phyloP scores from a whole-genome alignment of 1,140 invertebrate species.

The Drosophila kepulauana region DNA sequence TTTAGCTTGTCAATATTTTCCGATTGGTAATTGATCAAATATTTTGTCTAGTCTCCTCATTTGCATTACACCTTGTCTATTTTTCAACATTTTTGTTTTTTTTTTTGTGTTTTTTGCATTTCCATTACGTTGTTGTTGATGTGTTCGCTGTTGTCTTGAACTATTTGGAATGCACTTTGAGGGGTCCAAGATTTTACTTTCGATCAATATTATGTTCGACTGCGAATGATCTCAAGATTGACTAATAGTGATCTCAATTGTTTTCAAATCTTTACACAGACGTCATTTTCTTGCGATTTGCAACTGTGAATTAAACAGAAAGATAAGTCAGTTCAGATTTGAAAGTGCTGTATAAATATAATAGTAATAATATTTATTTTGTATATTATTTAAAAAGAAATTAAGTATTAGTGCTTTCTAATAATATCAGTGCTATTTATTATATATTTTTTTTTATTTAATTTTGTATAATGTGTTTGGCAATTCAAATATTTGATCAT shows the following conservation, averaged over 20 bases:
- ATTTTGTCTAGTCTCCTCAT: conserved; percentile 60
- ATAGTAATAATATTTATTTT: no score
- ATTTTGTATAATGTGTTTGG: no score
- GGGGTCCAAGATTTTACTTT: conserved; percentile 69
- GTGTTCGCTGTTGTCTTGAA: conserved; percentile 61
- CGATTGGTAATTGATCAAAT: conserved; percentile 74
- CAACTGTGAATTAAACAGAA: background rate
- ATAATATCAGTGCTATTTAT: no score
- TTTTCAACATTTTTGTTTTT: conserved; percentile 35
- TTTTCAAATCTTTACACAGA: background rate
- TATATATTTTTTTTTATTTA: no score
- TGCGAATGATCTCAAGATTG: conserved; percentile 1
- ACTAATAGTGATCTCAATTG: conserved; percentile 20
- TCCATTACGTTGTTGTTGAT: conserved; percentile 2
- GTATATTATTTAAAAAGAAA: no score
- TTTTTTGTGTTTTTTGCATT: conserved; percentile 9
- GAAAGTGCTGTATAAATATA: no score
- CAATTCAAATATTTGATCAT: background rate
- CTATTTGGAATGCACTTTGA: conserved; percentile 42
- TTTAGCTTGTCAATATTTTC: conserved; percentile 61
- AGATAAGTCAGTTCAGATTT: background rate
- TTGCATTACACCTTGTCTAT: conserved; percentile 42
- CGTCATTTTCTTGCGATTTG: background rate
- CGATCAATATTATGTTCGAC: conserved; percentile 31
- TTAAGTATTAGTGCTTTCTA: no score